phyloP scores from a whole-genome alignment of 2,888 invertebrate genomes.

The Ichneumoninae sp. region DNA sequence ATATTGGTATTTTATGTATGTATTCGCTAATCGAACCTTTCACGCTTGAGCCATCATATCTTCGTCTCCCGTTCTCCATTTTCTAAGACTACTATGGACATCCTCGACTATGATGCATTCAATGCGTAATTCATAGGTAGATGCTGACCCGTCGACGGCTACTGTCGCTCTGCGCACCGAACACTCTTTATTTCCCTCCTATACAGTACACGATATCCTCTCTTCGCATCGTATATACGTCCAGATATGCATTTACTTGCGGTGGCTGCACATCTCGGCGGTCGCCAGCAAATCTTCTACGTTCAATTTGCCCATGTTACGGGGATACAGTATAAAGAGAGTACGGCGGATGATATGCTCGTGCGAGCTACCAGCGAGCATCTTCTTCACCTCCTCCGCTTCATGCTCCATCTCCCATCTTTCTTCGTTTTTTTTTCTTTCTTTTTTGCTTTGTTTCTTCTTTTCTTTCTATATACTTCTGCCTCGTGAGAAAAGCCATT shows the following conservation, averaged over 20 bases:
- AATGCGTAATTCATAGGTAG: conserved; percentile 39
- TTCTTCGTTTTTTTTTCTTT: background rate
- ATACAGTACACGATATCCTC: conserved; percentile 30
- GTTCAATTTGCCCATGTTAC: conserved; percentile 82
- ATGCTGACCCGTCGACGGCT: conserved; percentile 20
- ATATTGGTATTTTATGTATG: conserved; percentile 9
- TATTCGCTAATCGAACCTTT: conserved; percentile 60
- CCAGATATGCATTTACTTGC: conserved; percentile 80
- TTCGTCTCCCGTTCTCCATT: conserved; percentile 5
- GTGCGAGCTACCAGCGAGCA: conserved; percentile 25
- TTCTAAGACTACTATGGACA: conserved; percentile 8
- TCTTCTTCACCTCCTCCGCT: conserved; percentile 34
- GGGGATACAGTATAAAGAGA: conserved; percentile 68
- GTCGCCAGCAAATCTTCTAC: conserved; percentile 78
- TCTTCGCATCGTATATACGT: conserved; percentile 61
- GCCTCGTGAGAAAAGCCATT: conserved; percentile 49
- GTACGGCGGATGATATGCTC: conserved; percentile 20
- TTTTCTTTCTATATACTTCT: conserved; percentile 7
- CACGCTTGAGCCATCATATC: conserved; percentile 42
- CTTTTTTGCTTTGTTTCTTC: background rate
- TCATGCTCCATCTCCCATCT: conserved; percentile 27
- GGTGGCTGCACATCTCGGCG: conserved; percentile 76
- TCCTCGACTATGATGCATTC: conserved; percentile 13
- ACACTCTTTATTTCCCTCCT: conserved; percentile 15
- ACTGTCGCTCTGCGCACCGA: conserved; percentile 29